Evolutionary conservation across 2,113 vertebrate genomes (phyloP).

Genomic region (Alligator sinensis): DNA sequence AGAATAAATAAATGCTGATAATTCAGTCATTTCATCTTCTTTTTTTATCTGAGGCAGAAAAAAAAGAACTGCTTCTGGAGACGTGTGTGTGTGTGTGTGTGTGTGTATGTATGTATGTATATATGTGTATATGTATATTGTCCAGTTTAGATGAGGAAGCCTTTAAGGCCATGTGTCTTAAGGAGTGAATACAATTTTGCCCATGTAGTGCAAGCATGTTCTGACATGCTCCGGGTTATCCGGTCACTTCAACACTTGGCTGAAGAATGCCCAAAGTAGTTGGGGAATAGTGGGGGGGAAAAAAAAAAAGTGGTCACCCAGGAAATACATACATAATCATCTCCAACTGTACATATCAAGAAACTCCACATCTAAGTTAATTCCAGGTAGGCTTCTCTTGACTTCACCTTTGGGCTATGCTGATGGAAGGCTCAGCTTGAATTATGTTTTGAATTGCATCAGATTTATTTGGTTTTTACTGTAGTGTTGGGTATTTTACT

Average conservation of each 20-base stretch:
- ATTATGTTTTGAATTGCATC: neutral
- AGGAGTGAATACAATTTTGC: neutral
- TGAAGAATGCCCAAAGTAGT: neutral
- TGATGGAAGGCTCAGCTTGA: neutral
- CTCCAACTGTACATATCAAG: rapidly evolving
- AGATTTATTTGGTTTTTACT: neutral
- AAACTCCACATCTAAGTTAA: neutral
- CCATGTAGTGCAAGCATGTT: neutral
- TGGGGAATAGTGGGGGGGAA: rapidly evolving
- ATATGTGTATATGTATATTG: too few relatives aligned
- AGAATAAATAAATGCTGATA: neutral
- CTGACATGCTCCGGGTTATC: neutral
- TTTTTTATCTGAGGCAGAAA: neutral
- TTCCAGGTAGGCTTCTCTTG: neutral
- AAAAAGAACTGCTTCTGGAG: neutral
- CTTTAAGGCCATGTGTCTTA: too few relatives aligned
- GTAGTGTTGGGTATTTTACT: too few relatives aligned
- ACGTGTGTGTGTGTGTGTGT: neutral
- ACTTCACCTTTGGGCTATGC: neutral
- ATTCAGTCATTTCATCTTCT: neutral
- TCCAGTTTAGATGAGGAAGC: too few relatives aligned
- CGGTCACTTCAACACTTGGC: neutral
- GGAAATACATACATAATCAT: neutral
- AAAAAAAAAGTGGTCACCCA: neutral
- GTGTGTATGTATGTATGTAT: too few relatives aligned